Evolutionary conservation across 2,888 invertebrate genomes (phyloP).

Genomic region (Amorpha juglandis): DNA sequence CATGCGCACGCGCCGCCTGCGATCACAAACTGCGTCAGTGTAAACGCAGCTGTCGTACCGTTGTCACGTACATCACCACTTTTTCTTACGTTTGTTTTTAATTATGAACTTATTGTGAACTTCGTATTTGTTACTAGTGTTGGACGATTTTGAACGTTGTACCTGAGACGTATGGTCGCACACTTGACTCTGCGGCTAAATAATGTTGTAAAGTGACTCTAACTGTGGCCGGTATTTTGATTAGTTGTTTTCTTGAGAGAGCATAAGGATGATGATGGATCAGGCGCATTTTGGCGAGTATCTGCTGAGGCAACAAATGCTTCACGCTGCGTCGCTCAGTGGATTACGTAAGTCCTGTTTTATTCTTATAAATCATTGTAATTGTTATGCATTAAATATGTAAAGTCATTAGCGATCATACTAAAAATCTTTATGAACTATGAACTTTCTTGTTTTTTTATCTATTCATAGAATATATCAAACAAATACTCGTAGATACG

Average conservation of each 20-base stretch:
- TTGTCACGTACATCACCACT: conserved; percentile 56
- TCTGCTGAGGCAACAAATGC: conserved; percentile 79
- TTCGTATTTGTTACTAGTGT: conserved; percentile 48
- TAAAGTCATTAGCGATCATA: background rate
- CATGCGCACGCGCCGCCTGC: conserved; percentile 78
- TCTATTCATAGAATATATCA: background rate
- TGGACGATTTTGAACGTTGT: conserved; percentile 41
- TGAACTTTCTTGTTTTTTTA: background rate
- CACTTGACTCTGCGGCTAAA: conserved; percentile 47
- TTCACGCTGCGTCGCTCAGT: conserved; percentile 77
- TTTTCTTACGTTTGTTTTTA: conserved; percentile 54
- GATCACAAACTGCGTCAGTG: conserved; percentile 61
- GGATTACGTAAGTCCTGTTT: conserved; percentile 69
- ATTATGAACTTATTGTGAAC: conserved; percentile 70
- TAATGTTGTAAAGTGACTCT: conserved; percentile 72
- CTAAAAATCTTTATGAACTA: background rate
- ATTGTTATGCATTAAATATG: background rate
- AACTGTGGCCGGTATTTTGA: conserved; percentile 48
- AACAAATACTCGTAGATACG: too few relatives aligned
- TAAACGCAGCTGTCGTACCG: conserved; percentile 73
- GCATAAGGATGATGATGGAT: conserved; percentile 77
- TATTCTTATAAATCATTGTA: background rate
- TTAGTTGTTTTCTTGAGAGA: conserved; percentile 43
- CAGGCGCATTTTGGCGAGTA: conserved; percentile 80
- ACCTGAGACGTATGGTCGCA: conserved; percentile 40